Base-by-base conservation (phyloP, 1,140 invertebrate species). In the Papilio xuthus region DNA sequence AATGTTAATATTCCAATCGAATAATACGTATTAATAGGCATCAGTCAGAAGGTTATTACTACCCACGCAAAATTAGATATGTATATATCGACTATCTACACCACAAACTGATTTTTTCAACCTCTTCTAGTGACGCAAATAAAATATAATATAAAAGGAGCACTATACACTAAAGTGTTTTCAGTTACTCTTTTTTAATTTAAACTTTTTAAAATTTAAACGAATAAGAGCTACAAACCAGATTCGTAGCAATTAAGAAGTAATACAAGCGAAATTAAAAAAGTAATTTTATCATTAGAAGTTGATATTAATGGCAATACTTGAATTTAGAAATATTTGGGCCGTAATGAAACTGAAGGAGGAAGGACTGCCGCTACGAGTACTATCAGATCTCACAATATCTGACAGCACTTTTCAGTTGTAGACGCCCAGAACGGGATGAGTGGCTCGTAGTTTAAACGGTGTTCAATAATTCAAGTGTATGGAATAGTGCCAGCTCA, bases 401-500 rank as follows among this genome's bases (percentile, higher is more conserved):
- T 67, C 60, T 28, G 23, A 32, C 13, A 67, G 26, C 60, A 67
- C 23, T 67, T 67, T 28, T 67, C 26, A 32, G 60, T 28, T 67
- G 60, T 28, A 4, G 7, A 20, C 13, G 26, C 60, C 12, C 26
- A 12, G 26, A 15, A 67, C 60, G 60, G 60, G 26, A 28, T 67
- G 60, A 26, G 20, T 72, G 44, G 23, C 41, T 26, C 15, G n/a
- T 44, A 72, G 20, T 72, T 72, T 72, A 72, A 72, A 72, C 71
- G 44, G 23, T 44, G 12, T 47, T 47, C 71, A 72, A 72, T 47
- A 72, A 47, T 18, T 72, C 71, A 10, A 12, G 20, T 50, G 26
- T 13, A 72, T 72, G 71, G 71, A 42, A 72, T 72, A 50, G 20
- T 72, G 41, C 71, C 71, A 72, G 20, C 41, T 15, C 26, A 32